Evolutionary conservation across 1,140 invertebrate species (phyloP), one percentile per base, ranked within the genome.

Genomic region (Lethrus apterus): DNA sequence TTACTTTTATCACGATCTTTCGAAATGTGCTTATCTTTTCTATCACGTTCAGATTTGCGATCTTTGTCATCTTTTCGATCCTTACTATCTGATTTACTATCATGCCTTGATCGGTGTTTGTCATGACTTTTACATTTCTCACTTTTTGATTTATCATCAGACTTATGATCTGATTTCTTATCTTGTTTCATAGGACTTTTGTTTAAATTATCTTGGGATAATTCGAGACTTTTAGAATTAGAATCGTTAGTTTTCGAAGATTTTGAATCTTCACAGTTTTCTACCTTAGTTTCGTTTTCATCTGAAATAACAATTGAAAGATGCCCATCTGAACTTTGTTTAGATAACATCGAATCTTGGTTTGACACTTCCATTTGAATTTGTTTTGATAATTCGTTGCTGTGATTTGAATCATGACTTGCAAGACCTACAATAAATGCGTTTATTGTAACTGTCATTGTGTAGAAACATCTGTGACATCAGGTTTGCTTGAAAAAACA

Each of bases 271-370:
- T 65, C 59, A 48, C 57, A 58, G 36, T 60, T 54, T 17, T 66
- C 63, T 50, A 65, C 60, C 58, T 67, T 69, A 36, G 46, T 46
- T 44, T 58, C 46, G 46, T 56, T 63, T 11, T 65, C 60, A 33
- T 62, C 61, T 14, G 72, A 71, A 11, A 70, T 72, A 4, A 73
- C 64, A 34, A 72, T 70, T 0, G 75, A 77, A n/a, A 79, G 59
- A 10, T 69, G 63, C 36, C 75, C 77, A 44, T 77, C 71, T 1
- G 75, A 77, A 9, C 76, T 79, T 8, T 79, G 74, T 60, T 77
- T 75, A 3, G 76, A 79, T 0, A 76, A 55, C 34, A 76, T 72
- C 2, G 76, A 78, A 44, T 76, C 73, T 51, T 71, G 68, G 56
- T 74, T 73, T 13, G 66, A 67, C 7, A 58, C 62, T 24, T 75